A percentile compares a stretch with the other conserved stretches of the same genome.
Conservation (phyloP, 2,113 vertebrate genomes). For the Columba livia region DNA sequence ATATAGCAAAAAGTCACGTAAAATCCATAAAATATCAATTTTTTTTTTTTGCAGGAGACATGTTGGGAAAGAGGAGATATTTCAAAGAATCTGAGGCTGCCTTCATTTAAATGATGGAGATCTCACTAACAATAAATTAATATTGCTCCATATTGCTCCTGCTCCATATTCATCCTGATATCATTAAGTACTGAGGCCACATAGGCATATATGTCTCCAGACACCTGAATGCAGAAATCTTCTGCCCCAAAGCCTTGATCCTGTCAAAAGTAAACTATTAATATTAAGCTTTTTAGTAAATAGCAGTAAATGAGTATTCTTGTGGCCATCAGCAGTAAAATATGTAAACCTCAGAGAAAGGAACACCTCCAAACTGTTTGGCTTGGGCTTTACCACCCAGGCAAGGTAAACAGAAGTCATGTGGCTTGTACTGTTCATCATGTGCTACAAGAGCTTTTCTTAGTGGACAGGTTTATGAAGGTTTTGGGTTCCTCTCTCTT, state of each 20-base stretch:
- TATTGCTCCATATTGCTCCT: neutral
- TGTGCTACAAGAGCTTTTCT: neutral
- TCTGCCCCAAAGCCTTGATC: neutral
- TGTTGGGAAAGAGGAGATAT: neutral
- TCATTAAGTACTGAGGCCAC: neutral
- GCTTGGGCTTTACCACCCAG: neutral
- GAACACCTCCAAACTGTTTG: neutral
- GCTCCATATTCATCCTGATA: neutral
- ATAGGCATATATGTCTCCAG: neutral
- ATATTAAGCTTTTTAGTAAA: neutral
- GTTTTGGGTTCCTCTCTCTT: neutral
- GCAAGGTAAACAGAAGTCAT: neutral
- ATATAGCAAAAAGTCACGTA: constrained; percentile 6
- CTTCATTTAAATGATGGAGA: neutral
- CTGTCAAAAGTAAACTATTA: neutral
- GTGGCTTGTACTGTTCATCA: neutral
- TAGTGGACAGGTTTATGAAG: neutral
- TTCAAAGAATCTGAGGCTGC: neutral
- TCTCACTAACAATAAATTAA: neutral
- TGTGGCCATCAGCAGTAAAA: neutral
- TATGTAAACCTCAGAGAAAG: neutral
- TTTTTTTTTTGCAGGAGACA: neutral
- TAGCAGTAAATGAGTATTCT: neutral
- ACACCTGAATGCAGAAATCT: neutral
- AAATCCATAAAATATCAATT: neutral